Conservation (phyloP, 2,797 vertebrate species). For the Sebastes wilsoni region DNA sequence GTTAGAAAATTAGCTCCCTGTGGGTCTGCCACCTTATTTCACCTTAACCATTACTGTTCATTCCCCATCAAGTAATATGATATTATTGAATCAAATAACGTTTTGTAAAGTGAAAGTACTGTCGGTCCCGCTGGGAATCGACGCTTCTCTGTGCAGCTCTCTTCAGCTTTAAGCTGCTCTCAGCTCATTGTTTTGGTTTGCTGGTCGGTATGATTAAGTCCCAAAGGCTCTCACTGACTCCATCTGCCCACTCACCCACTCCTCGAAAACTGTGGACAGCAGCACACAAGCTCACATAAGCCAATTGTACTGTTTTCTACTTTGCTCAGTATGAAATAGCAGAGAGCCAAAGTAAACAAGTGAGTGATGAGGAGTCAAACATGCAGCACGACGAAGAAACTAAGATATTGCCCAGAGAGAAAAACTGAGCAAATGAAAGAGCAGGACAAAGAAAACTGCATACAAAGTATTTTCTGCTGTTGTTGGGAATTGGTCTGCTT, state of each 20-base stretch:
- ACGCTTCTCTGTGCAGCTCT: conserved; percentile 7
- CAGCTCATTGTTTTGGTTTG: conserved; percentile 60
- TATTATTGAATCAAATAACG: neutral
- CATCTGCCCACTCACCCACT: conserved; percentile 27
- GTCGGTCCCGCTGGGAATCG: conserved; percentile 13
- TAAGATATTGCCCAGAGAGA: neutral
- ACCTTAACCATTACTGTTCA: neutral
- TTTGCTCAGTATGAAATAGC: neutral
- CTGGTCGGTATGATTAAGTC: conserved; percentile 62
- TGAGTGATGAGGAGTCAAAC: conserved; percentile 8
- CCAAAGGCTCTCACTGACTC: conserved; percentile 53
- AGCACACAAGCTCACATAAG: conserved; percentile 29
- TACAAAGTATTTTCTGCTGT: neutral
- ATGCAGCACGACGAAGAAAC: neutral
- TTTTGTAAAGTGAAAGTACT: neutral
- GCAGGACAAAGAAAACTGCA: neutral
- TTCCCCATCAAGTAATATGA: neutral
- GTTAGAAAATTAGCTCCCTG: neutral
- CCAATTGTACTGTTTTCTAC: neutral
- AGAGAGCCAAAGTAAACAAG: conserved; percentile 34
- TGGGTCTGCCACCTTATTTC: neutral
- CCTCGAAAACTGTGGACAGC: conserved; percentile 21
- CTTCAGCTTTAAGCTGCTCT: conserved; percentile 27
- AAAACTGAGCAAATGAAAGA: neutral
- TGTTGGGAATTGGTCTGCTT: neutral